Conservation (phyloP, 2,888 invertebrate genomes). For the Pachydiplax longipennis region DNA sequence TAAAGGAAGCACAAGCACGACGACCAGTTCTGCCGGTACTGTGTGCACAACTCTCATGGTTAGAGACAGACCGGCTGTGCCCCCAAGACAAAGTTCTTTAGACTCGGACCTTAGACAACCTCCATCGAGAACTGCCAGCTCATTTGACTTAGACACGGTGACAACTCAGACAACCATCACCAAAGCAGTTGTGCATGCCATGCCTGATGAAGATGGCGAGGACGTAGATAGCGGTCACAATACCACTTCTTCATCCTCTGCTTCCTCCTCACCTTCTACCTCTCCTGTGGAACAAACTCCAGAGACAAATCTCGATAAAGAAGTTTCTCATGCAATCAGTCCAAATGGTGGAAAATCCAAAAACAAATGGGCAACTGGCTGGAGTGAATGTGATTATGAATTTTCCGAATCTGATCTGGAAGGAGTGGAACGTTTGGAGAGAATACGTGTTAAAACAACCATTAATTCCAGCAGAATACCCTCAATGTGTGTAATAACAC, state of each 20-base stretch:
- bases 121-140: conserved; percentile 63
- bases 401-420: conserved; percentile 80
- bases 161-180: conserved; percentile 59
- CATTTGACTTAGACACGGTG: conserved; percentile 60
- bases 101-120: conserved; percentile 64
- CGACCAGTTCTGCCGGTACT: conserved; percentile 89
- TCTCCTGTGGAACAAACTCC: conserved; percentile 69
- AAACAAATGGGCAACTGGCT: conserved; percentile 58
- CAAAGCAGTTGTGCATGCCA: conserved; percentile 57
- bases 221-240: conserved; percentile 76
- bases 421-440: conserved; percentile 85
- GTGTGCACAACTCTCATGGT: conserved; percentile 85
- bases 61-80: conserved; percentile 71
- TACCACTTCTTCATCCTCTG: conserved; percentile 58
- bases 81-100: conserved; percentile 82
- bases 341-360: background rate
- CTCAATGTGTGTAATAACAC: conserved; percentile 91
- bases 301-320: background rate
- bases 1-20: conserved; percentile 90
- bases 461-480: conserved; percentile 88
- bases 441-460: conserved; percentile 84
- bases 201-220: conserved; percentile 63
- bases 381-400: conserved; percentile 79
- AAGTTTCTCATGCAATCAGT: background rate
- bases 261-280: conserved; percentile 63